phyloP scores from a whole-genome alignment of 2,888 invertebrate genomes.

The Onthophagus sagittarius region DNA sequence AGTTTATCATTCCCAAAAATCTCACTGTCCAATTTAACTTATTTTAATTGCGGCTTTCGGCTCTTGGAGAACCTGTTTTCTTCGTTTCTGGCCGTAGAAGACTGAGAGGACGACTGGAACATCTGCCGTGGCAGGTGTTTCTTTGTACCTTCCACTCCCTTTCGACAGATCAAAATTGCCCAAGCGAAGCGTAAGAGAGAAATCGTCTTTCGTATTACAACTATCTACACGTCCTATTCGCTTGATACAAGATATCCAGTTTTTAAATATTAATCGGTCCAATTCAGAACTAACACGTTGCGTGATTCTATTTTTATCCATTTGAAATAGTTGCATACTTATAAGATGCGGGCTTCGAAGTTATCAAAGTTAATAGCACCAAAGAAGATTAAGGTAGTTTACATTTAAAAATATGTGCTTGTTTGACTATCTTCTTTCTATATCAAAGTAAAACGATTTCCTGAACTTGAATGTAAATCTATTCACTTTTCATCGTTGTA shows the following conservation, averaged over 20 bases:
- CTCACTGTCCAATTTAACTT: background rate
- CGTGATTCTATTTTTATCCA: background rate
- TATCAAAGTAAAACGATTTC: background rate
- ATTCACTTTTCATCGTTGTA: background rate
- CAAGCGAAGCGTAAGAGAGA: background rate
- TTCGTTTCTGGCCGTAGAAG: background rate
- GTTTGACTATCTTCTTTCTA: background rate
- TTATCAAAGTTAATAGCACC: background rate
- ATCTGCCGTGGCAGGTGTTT: conserved; percentile 18
- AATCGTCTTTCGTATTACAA: background rate
- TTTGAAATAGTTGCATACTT: background rate
- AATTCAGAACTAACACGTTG: background rate
- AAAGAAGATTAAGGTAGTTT: background rate
- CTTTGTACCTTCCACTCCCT: conserved; percentile 7
- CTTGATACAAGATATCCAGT: background rate
- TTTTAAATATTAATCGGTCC: background rate
- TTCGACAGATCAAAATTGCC: background rate
- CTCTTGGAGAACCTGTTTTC: background rate
- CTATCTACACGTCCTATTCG: background rate
- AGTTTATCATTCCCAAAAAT: background rate
- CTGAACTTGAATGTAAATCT: background rate
- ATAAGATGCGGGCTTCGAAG: background rate
- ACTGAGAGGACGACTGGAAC: background rate
- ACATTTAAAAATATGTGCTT: background rate
- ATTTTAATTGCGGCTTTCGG: background rate